These are phyloP conservation scores for Pachymerium ferrugineum DNA, from an alignment of 2,888 invertebrate genomes.

Conservation along the genomic window DNA sequence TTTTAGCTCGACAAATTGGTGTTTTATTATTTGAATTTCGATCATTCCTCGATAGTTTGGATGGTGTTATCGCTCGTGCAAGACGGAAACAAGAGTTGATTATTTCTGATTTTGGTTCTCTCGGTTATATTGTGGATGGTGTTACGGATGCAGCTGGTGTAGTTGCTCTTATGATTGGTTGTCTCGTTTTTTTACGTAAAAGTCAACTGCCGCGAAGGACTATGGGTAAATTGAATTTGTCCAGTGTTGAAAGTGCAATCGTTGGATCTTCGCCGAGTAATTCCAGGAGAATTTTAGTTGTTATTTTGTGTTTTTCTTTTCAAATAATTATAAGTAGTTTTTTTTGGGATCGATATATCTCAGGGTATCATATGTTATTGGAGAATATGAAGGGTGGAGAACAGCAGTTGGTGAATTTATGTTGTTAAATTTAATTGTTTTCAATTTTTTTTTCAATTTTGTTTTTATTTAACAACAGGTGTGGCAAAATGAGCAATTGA, in stretches of 20 bases:
- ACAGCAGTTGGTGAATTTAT: conserved; percentile 35
- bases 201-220: background rate
- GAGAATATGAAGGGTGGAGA: conserved; percentile 51
- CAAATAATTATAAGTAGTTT: conserved; percentile 68
- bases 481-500: conserved; percentile 53
- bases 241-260: background rate
- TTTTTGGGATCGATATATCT: conserved; percentile 79
- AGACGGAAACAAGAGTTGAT: conserved; percentile 69
- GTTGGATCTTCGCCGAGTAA: background rate
- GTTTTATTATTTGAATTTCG: conserved; percentile 72
- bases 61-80: conserved; percentile 76
- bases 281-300: background rate
- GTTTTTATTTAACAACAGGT: conserved; percentile 39
- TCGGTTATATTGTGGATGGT: conserved; percentile 77
- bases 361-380: conserved; percentile 68
- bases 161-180: conserved; percentile 63
- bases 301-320: conserved; percentile 42
- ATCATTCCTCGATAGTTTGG: conserved; percentile 77
- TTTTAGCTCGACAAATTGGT: conserved; percentile 65
- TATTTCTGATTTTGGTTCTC: conserved; percentile 68
- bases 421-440: background rate
- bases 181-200: conserved; percentile 43
- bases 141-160: conserved; percentile 73
- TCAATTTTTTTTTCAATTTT: background rate
- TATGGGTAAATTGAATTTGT: background rate